These are phyloP conservation scores for Agrypnia vestita DNA, from an alignment of 1,140 invertebrate species.

Conservation along the genomic window DNA sequence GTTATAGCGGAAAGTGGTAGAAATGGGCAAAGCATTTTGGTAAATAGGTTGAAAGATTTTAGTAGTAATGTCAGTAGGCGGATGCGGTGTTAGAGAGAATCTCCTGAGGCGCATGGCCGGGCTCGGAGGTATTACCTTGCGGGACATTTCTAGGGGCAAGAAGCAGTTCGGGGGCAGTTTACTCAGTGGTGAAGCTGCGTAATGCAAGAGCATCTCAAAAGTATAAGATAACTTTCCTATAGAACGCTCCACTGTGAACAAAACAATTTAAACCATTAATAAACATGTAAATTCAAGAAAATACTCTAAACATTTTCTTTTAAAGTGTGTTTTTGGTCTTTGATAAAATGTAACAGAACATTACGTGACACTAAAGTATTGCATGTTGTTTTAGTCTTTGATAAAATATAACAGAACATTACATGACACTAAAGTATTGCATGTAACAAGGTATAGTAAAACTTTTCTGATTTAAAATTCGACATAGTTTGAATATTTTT, in stretches of 20 bases:
- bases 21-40: constrained; percentile 13
- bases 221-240: constrained; percentile 68
- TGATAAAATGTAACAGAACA: too few species aligned
- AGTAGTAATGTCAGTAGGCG: constrained; percentile 15
- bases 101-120: constrained; percentile 16
- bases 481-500: too few species aligned
- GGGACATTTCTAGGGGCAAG: constrained; percentile 69
- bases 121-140: constrained; percentile 67
- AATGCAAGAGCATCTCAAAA: constrained; percentile 71
- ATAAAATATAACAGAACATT: too few species aligned
- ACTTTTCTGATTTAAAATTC: too few species aligned
- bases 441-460: too few species aligned
- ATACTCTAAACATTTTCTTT: too few species aligned
- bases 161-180: constrained; percentile 68
- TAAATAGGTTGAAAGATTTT: constrained; percentile 37
- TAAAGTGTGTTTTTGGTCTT: too few species aligned
- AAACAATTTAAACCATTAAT: neutral
- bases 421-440: too few species aligned
- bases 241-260: constrained; percentile 54
- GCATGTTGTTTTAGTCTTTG: too few species aligned
- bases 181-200: constrained; percentile 71
- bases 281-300: too few species aligned
- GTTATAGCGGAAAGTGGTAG: constrained; percentile 7
- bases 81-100: constrained; percentile 32
- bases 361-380: too few species aligned